Evolutionary conservation across 2,797 vertebrate genomes (phyloP).

Genomic region (Pipistrellus pygmaeus): DNA sequence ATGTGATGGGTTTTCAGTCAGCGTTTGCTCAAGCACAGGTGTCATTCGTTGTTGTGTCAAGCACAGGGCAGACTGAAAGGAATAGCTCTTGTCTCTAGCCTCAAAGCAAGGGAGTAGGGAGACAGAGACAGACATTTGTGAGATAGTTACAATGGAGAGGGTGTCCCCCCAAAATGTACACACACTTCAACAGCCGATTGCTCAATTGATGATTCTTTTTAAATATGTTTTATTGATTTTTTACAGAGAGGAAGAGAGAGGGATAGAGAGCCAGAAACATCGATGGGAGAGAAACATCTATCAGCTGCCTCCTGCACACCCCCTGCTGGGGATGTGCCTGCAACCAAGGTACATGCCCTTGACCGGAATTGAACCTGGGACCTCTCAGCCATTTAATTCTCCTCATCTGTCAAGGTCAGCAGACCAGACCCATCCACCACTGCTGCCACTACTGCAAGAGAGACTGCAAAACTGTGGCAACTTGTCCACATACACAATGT

Average conservation of each 20-base stretch:
- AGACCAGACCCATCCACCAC: neutral
- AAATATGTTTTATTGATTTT: no score
- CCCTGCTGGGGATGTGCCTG: no score
- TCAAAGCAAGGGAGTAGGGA: neutral
- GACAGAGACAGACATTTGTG: neutral
- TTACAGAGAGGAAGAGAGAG: no score
- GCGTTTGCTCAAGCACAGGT: neutral
- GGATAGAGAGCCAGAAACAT: no score
- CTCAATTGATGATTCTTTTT: no score
- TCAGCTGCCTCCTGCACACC: no score
- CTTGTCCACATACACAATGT: neutral
- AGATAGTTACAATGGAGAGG: neutral
- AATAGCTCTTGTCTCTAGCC: neutral
- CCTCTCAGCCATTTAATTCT: neutral
- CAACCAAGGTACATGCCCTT: no score
- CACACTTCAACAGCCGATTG: no score
- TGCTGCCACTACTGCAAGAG: neutral
- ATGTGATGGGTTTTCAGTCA: neutral
- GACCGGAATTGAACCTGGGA: no score
- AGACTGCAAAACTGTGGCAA: neutral
- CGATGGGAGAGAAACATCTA: no score
- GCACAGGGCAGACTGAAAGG: neutral
- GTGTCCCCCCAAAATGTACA: no score
- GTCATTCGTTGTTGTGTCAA: neutral
- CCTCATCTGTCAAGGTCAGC: neutral